Conservation (phyloP, 2,797 vertebrate species). For the Sebastes taczanowskii region DNA sequence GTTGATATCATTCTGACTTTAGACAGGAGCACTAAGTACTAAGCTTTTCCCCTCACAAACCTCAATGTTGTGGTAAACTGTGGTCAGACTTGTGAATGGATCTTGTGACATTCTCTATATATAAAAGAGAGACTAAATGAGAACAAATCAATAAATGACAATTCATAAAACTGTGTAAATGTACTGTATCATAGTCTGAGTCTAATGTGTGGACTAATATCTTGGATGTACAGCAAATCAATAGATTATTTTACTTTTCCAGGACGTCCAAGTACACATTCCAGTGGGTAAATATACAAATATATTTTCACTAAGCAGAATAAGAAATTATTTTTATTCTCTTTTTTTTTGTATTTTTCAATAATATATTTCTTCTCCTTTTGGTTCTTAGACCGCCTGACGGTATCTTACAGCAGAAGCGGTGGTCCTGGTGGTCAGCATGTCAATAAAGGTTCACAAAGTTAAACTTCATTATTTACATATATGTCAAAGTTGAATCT, state of each 20-base stretch:
- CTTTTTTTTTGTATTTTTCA: background rate
- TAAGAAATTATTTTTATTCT: background rate
- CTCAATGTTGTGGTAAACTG: background rate
- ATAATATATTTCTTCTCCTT: background rate
- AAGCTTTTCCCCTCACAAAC: background rate
- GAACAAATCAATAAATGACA: background rate
- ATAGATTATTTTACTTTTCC: background rate
- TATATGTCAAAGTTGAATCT: background rate
- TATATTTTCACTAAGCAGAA: background rate
- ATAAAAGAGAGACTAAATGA: background rate
- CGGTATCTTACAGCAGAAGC: conserved; percentile 89
- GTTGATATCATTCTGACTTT: background rate
- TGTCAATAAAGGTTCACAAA: conserved; percentile 93
- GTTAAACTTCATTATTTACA: background rate
- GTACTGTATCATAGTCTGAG: background rate
- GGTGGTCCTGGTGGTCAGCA: conserved; percentile 94
- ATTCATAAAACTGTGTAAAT: background rate
- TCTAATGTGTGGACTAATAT: background rate
- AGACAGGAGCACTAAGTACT: background rate
- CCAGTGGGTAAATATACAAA: conserved; percentile 75
- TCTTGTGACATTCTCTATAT: background rate
- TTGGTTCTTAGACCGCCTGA: conserved; percentile 85
- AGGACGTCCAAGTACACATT: conserved; percentile 67
- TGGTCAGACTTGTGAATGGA: background rate
- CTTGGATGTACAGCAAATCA: background rate